A percentile compares a stretch with the other conserved stretches of the same genome.
These are phyloP conservation scores for Sebastes oblongus DNA, from an alignment of 2,797 vertebrate species.

Conservation along the genomic window DNA sequence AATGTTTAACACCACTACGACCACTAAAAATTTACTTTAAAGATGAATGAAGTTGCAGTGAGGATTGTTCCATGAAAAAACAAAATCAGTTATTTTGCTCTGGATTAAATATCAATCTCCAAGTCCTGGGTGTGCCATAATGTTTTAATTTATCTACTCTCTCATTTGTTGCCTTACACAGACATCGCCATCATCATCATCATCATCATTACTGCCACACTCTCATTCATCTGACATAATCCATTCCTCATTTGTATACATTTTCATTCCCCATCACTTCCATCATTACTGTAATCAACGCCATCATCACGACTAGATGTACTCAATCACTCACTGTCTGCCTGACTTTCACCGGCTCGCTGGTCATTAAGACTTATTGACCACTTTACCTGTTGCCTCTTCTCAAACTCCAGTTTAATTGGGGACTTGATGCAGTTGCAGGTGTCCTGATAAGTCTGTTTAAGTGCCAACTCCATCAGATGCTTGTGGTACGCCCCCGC, in stretches of 20 bases:
- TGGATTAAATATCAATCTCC: not conserved
- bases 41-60: not conserved
- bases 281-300: not conserved
- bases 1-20: not conserved
- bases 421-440: conserved; percentile 99
- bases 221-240: not conserved
- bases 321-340: not conserved
- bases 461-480: conserved; percentile 94
- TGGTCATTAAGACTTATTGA: conserved; percentile 1
- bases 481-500: conserved; percentile 97
- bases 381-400: conserved; percentile 92
- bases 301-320: not conserved
- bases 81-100: not conserved
- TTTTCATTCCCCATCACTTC: not conserved
- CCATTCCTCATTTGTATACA: not conserved
- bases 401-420: conserved; percentile 98
- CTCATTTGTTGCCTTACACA: not conserved
- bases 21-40: not conserved
- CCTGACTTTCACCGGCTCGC: not conserved
- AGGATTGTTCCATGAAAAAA: not conserved
- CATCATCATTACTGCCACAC: not conserved
- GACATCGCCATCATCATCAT: not conserved
- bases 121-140: not conserved
- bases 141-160: not conserved
- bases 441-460: conserved; percentile 96